Evolutionary conservation across 2,888 invertebrate species (phyloP).

Genomic region (Eulithis prunata): DNA sequence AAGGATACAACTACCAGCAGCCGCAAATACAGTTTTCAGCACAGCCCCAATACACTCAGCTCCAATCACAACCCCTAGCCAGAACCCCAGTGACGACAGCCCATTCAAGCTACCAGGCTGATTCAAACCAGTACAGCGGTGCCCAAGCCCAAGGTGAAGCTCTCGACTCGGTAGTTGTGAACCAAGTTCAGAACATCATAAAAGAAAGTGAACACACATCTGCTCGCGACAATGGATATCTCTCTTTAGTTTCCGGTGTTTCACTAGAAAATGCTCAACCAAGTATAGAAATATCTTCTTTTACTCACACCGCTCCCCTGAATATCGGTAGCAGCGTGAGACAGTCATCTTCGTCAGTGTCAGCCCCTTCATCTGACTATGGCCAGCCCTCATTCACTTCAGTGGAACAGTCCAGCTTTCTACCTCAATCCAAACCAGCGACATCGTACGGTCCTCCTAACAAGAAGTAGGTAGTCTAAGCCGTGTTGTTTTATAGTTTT

Average conservation of each 20-base stretch:
- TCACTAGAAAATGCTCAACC: slow-evolving; percentile 71
- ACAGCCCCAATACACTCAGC: slow-evolving; percentile 39
- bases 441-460: slow-evolving; percentile 68
- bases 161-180: slow-evolving; percentile 68
- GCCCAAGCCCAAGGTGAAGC: slow-evolving; percentile 57
- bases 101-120: slow-evolving; percentile 71
- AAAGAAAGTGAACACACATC: slow-evolving; percentile 71
- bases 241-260: slow-evolving; percentile 73
- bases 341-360: slow-evolving; percentile 44
- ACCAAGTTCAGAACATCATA: slow-evolving; percentile 69
- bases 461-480: slow-evolving; percentile 47
- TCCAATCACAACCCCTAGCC: slow-evolving; percentile 52
- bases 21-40: slow-evolving; percentile 44
- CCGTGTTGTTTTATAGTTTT: slow-evolving; percentile 15
- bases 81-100: slow-evolving; percentile 47
- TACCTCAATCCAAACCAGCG: slow-evolving; percentile 67
- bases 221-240: slow-evolving; percentile 71
- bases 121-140: slow-evolving; percentile 65
- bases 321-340: slow-evolving; percentile 37
- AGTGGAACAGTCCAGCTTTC: slow-evolving; percentile 51
- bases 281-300: slow-evolving; percentile 75
- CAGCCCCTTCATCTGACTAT: slow-evolving; percentile 52
- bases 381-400: slow-evolving; percentile 55
- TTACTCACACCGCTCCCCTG: slow-evolving; percentile 67
- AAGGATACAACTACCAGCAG: slow-evolving; percentile 42